phyloP scores from a whole-genome alignment of 2,113 vertebrate species.

The Gavia stellata region DNA sequence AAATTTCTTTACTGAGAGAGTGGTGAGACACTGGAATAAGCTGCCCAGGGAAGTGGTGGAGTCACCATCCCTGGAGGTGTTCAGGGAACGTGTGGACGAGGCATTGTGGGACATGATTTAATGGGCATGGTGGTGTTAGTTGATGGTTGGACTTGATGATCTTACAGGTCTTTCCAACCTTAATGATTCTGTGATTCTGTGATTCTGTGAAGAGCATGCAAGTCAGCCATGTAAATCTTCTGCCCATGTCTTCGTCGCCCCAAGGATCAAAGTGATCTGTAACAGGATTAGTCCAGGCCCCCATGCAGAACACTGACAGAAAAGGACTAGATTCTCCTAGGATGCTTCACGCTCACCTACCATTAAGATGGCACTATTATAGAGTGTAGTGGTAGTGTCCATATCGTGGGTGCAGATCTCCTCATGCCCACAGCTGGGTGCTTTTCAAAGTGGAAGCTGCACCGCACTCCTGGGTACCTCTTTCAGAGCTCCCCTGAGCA shows the following conservation, averaged over 20 bases:
- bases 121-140: too few relatives aligned
- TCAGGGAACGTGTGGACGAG: too few relatives aligned
- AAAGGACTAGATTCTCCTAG: background rate
- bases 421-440: too few relatives aligned
- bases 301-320: background rate
- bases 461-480: background rate
- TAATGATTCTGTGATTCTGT: too few relatives aligned
- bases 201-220: rapidly evolving
- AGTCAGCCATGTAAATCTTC: background rate
- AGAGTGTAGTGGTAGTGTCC: background rate
- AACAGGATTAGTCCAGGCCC: background rate
- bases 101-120: too few relatives aligned
- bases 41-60: too few relatives aligned
- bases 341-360: background rate
- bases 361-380: rapidly evolving
- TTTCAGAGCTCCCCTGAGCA: background rate
- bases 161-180: too few relatives aligned
- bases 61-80: too few relatives aligned
- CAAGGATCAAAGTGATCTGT: background rate
- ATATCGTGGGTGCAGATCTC: background rate
- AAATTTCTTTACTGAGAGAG: too few relatives aligned
- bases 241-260: background rate
- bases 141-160: too few relatives aligned
- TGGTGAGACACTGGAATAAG: too few relatives aligned
- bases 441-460: background rate